Percentiles rank a stretch among this genome's conserved stretches.
Conservation (phyloP, 2,797 vertebrate species). For the Tokudaia muenninki region DNA sequence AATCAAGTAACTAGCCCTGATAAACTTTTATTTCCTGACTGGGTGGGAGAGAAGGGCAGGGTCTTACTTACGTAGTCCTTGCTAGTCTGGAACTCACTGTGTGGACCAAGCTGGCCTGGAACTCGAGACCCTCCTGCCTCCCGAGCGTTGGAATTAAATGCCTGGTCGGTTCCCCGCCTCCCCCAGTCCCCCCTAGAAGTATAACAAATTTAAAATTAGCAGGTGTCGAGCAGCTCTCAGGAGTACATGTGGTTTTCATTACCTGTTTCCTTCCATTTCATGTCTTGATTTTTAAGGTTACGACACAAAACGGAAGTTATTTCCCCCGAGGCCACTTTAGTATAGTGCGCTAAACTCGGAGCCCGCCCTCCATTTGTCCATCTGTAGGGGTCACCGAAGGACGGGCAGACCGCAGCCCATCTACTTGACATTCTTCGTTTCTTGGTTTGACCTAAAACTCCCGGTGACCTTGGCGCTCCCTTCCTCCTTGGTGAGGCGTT, state of each 20-base stretch:
- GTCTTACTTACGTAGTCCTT: background rate
- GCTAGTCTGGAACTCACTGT: background rate
- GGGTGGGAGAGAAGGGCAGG: background rate
- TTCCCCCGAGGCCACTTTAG: background rate
- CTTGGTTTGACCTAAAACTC: background rate
- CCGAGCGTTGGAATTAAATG: background rate
- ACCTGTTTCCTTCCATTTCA: constrained; percentile 56
- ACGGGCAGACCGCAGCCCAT: background rate
- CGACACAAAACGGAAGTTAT: background rate
- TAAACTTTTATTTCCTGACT: background rate
- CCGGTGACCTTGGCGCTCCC: background rate
- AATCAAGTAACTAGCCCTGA: constrained; percentile 4
- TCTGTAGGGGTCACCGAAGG: background rate
- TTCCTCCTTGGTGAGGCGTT: background rate
- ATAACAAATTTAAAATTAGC: constrained; percentile 56
- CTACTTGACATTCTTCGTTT: background rate
- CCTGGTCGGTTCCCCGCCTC: background rate
- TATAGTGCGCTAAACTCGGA: background rate
- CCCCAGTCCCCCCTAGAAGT: constrained; percentile 60
- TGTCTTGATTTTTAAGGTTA: constrained; percentile 52
- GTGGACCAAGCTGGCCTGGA: background rate
- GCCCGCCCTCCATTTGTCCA: background rate
- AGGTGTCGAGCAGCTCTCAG: constrained; percentile 50
- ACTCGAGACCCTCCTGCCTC: background rate
- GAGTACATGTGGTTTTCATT: constrained; percentile 33